phyloP scores from a whole-genome alignment of 2,888 invertebrate species.

The Spialia ferax region DNA sequence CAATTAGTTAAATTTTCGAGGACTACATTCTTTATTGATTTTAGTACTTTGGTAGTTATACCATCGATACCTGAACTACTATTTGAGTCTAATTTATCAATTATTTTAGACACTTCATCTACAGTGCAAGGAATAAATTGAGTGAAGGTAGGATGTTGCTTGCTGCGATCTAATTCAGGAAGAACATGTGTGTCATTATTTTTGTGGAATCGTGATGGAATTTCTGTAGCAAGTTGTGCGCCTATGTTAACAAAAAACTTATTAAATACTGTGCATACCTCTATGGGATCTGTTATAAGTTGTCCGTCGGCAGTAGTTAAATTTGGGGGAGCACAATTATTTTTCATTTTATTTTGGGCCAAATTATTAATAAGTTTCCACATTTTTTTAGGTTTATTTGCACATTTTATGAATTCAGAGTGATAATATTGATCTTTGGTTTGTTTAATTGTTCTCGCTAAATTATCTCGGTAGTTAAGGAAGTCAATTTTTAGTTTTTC shows the following conservation, averaged over 20 bases:
- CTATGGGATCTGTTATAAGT: not conserved
- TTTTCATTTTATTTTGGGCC: slow-evolving; percentile 49
- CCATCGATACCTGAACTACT: not conserved
- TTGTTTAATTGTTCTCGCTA: slow-evolving; percentile 31
- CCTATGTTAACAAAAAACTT: not conserved
- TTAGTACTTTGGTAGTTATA: not conserved
- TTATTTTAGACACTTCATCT: not conserved
- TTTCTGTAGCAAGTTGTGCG: not conserved
- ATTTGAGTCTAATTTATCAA: not conserved
- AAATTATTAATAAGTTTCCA: slow-evolving; percentile 42
- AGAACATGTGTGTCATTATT: not conserved
- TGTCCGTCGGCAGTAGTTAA: slow-evolving; percentile 38
- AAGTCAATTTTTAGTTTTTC: slow-evolving; percentile 19
- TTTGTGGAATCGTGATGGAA: not conserved
- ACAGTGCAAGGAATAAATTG: not conserved
- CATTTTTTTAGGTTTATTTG: slow-evolving; percentile 44
- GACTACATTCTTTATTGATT: not conserved
- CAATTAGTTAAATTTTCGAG: not conserved
- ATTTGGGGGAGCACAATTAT: slow-evolving; percentile 58
- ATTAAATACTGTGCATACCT: slow-evolving; percentile 2
- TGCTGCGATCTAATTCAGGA: not conserved
- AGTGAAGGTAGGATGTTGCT: not conserved
- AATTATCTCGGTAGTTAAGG: slow-evolving; percentile 20
- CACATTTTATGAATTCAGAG: slow-evolving; percentile 37
- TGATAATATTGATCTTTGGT: slow-evolving; percentile 40